Conservation (phyloP, 2,113 vertebrate species). For the Oenanthe melanoleuca region DNA sequence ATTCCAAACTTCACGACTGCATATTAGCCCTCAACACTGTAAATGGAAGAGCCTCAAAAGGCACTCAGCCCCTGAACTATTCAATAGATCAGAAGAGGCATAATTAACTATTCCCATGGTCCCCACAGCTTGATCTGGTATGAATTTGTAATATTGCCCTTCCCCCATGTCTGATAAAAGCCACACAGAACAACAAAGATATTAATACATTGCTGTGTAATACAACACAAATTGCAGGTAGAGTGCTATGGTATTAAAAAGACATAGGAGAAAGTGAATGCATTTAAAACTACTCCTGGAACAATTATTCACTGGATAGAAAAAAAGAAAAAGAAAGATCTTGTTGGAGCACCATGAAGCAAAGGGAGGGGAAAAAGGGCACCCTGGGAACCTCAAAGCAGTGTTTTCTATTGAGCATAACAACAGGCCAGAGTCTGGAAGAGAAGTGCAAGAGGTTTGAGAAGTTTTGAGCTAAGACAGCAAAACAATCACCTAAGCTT, state of each 20-base stretch:
- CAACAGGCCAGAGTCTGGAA: not conserved
- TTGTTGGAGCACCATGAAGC: not conserved
- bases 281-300: not conserved
- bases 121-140: not conserved
- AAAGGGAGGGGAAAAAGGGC: not conserved
- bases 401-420: not conserved
- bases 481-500: not conserved
- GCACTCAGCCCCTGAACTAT: not conserved
- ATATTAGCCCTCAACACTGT: not conserved
- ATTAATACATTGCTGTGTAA: not conserved
- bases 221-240: not conserved
- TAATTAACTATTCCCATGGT: constrained; percentile 17
- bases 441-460: not conserved
- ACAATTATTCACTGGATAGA: not conserved
- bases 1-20: not conserved
- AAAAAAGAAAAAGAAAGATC: not conserved
- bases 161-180: constrained; percentile 11
- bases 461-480: not conserved
- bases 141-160: not conserved
- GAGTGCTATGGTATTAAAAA: not conserved
- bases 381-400: not conserved
- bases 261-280: not conserved
- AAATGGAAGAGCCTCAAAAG: not conserved
- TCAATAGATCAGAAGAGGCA: not conserved
- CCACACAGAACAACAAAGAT: not conserved